These are phyloP conservation scores for Oscheius sp. DNA, from an alignment of 2,888 invertebrate species.

Conservation along the genomic window DNA sequence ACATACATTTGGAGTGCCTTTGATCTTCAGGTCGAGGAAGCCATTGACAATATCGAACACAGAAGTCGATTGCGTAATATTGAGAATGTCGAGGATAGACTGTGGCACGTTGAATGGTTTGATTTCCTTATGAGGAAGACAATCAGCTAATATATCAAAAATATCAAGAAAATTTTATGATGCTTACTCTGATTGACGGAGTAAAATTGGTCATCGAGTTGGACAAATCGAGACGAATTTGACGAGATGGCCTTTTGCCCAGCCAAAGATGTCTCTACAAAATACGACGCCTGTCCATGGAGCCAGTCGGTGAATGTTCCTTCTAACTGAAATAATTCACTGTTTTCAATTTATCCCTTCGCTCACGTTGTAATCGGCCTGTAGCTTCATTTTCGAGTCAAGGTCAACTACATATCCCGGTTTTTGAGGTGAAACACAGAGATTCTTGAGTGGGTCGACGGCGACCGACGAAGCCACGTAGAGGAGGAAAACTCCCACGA, in stretches of 20 bases:
- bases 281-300: neutral
- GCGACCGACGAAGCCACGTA: neutral
- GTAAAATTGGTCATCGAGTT: neutral
- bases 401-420: neutral
- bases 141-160: neutral
- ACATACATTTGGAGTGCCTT: conserved; percentile 10
- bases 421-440: neutral
- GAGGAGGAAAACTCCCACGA: conserved; percentile 10
- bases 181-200: conserved; percentile 21
- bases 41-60: conserved; percentile 1
- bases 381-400: neutral
- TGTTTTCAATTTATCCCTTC: neutral
- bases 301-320: conserved; percentile 30
- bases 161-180: neutral
- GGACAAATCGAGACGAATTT: neutral
- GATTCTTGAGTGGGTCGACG: conserved; percentile 9
- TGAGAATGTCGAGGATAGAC: neutral
- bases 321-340: conserved; percentile 1
- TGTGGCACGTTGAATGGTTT: neutral
- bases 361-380: conserved; percentile 15
- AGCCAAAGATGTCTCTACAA: conserved; percentile 17
- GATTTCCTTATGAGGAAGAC: conserved; percentile 12
- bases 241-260: neutral
- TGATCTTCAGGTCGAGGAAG: neutral
- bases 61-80: conserved; percentile 3